Evolutionary conservation across 1,140 invertebrate genomes (phyloP).

Genomic region (Mya arenaria): DNA sequence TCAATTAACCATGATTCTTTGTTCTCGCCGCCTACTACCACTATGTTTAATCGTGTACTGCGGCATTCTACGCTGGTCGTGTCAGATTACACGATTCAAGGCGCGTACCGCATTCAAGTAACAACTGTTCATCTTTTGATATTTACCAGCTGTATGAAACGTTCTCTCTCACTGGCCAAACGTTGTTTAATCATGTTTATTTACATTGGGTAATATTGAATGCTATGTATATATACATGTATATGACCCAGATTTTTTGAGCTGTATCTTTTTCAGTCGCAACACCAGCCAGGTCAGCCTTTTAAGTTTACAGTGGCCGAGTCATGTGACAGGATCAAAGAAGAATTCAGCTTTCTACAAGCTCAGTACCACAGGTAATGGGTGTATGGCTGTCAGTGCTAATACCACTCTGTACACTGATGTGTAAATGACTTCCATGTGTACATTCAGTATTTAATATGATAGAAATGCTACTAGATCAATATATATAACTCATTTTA

Average conservation of each 20-base stretch:
- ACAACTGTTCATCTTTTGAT: constrained; percentile 43
- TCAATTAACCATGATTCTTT: constrained; percentile 27
- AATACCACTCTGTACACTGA: no score
- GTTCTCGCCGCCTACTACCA: constrained; percentile 50
- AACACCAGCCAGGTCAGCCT: constrained; percentile 89
- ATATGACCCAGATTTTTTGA: neutral
- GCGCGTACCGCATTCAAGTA: constrained; percentile 27
- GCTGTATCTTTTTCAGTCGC: constrained; percentile 62
- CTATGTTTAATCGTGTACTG: constrained; percentile 28
- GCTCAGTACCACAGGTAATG: constrained; percentile 99
- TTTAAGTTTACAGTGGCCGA: constrained; percentile 98
- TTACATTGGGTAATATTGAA: constrained; percentile 1
- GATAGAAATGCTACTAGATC: no score
- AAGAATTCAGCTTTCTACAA: constrained; percentile 99
- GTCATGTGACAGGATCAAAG: constrained; percentile 98
- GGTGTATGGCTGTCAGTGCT: no score
- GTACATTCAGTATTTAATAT: no score
- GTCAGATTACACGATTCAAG: constrained; percentile 34
- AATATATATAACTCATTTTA: no score
- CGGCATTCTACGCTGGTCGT: constrained; percentile 24
- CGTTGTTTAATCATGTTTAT: neutral
- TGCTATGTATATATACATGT: neutral
- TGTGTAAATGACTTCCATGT: no score
- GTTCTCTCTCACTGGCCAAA: neutral
- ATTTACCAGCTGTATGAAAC: constrained; percentile 12